Base-by-base conservation (phyloP, 2,797 vertebrate genomes). In the Leucoraja ocellata region DNA sequence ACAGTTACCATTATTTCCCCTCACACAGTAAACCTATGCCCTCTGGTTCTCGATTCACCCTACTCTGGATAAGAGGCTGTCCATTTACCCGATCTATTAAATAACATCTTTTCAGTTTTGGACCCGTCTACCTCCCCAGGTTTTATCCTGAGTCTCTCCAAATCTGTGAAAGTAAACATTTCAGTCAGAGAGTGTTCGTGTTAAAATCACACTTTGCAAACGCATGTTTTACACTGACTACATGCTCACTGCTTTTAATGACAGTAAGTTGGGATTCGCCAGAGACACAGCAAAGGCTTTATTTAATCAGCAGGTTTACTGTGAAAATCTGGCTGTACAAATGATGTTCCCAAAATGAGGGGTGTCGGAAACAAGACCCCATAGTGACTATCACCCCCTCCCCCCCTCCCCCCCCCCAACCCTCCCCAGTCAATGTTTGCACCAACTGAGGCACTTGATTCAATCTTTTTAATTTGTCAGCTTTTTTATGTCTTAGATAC, bases 131-230 rank as follows among this genome's bases (percentile, higher is more conserved):
- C 16, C 21, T 16, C 61, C 63, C 65, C n/a, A 9, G n/a, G 28
- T 88, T 36, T 21, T 32, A 21, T 68, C 83, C 28, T 23, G 61
- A 68, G 68, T n/a, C 32, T 21, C 61, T 68, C 28, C 84, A 65
- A 36, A n/a, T n/a, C 84, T 88, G 63, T 88, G 32, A 68, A 84
- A 88, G 21, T 65, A 68, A 88, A 88, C 84, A 18, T 88, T 68
- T 65, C 84, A 88, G 84, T 88, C 61, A 88, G 84, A 88, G 10
- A 61, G 14, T 88, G 84, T 88, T 36, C 63, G 61, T 88, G 84
- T 68, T 88, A 88, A 88, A 88, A 88, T 88, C 84, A 68, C 84
- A 88, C 84, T 88, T 65, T 65, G 84, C 61, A 65, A 36, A 28
- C 61, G 32, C 63, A 88, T 65, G n/a, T 68, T 88, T 88, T 88